Percentiles rank a stretch among this genome's conserved stretches.
These are phyloP conservation scores for Astur gentilis DNA, from an alignment of 2,113 vertebrate species.

Conservation along the genomic window DNA sequence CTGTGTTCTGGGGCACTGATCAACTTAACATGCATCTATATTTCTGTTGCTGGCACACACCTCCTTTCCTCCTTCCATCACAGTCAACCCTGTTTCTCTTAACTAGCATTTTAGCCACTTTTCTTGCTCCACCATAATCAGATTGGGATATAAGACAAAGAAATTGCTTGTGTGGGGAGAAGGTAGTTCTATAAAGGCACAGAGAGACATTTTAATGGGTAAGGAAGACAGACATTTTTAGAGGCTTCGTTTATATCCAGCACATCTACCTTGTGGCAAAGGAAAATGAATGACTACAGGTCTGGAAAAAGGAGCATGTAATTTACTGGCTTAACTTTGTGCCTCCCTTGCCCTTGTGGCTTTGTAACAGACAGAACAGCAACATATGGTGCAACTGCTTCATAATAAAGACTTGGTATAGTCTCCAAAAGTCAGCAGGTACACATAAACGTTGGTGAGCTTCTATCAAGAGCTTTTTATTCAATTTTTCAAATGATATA, in stretches of 20 bases:
- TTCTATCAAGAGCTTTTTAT: not conserved
- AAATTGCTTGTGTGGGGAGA: not conserved
- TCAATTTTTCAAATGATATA: not conserved
- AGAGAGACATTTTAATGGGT: not conserved
- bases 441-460: not conserved
- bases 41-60: not conserved
- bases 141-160: not conserved
- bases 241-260: not conserved
- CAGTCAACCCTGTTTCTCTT: not conserved
- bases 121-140: not conserved
- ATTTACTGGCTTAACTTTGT: not conserved
- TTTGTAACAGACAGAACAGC: not conserved
- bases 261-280: not conserved
- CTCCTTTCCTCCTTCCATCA: not conserved
- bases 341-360: not conserved
- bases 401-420: not conserved
- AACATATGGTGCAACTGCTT: not conserved
- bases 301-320: not conserved
- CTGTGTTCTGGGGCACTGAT: not conserved
- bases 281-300: not conserved
- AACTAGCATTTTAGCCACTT: not conserved
- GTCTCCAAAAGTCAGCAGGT: not conserved
- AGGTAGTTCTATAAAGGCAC: not conserved
- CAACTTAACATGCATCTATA: not conserved
- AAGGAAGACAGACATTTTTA: not conserved